Base-by-base conservation (phyloP, 2,113 vertebrate species). In the Cottus gobio region DNA sequence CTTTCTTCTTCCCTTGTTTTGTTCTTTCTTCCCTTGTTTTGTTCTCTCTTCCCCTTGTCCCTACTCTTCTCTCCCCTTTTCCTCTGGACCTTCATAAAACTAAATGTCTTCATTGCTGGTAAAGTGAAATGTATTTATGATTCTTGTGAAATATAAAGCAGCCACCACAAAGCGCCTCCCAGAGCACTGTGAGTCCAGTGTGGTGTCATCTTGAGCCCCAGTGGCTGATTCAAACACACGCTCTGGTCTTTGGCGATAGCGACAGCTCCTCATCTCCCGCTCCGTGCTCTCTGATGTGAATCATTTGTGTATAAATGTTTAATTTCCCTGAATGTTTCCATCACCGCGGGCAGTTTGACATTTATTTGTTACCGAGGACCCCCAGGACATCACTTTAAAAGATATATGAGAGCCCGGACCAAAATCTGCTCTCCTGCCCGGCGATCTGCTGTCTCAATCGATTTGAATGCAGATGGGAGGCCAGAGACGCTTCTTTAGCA, bases 261-360 rank as follows among this genome's bases (percentile, higher is more conserved):
- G 65, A 12, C 68, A 82, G 57, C 65, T 50, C 76, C 67, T 61
- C 54, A 64, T 85, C 56, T 70, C 50, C 3, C 10, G 10, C 57
- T 74, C 44, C 20, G 36, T 67, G 73, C 64, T 69, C 71, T 83
- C 61, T 64, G 68, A 80, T 79, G 64, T 48, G 61, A 85, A 69
- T 88, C 37, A 76, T 83, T 78, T 74, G 42, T 68, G 24, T 71
- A 58, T 81, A 87, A 83, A 87, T 73, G 78, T 80, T 85, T 82
- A 63, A 83, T 84, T 87, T 79, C 64, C 65, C 13, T 37, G 36
- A 77, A 69, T 61, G 70, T 78, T 79, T 52, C 75, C 57, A 56
- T 42, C 48, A 65, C 78, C 42, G 12, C 57, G 31, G 72, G 71
- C 80, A 54, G 34, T 79, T 83, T 85, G 69, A 74, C 74, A 76